Evolutionary conservation across 2,888 invertebrate species (phyloP).

Genomic region (Galeruca laticollis): DNA sequence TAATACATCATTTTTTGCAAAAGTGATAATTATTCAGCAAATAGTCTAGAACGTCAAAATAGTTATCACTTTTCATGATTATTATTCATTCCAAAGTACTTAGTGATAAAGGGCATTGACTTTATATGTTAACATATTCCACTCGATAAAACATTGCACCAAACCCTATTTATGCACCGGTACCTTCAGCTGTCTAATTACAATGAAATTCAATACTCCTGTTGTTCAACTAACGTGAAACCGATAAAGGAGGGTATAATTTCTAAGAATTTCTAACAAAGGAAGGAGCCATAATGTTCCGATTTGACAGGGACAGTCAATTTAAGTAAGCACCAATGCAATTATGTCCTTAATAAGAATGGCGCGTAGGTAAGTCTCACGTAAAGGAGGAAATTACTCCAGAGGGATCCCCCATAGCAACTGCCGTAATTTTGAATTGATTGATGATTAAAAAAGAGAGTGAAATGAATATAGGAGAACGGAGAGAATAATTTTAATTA

Average conservation of each 20-base stretch:
- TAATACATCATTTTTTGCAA: too few species aligned
- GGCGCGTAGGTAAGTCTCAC: conserved; percentile 12
- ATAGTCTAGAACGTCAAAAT: too few species aligned
- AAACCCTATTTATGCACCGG: neutral
- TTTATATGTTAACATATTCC: neutral
- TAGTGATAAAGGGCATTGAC: neutral
- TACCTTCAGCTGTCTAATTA: conserved; percentile 12
- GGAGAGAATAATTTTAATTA: neutral
- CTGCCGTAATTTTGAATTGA: conserved; percentile 23
- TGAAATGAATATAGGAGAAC: neutral
- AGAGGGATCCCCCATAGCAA: neutral
- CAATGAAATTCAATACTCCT: conserved; percentile 11
- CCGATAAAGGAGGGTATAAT: neutral
- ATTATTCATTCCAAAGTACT: too few species aligned
- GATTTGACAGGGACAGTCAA: neutral
- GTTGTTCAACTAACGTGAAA: conserved; percentile 3
- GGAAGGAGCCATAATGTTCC: conserved; percentile 5
- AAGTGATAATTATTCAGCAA: too few species aligned
- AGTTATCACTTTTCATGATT: too few species aligned
- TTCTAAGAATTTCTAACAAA: neutral
- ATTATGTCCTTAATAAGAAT: conserved; percentile 18
- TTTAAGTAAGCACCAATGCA: conserved; percentile 4
- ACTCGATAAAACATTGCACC: neutral
- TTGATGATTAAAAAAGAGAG: conserved; percentile 13
- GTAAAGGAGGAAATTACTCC: conserved; percentile 11